A percentile compares a stretch with the other conserved stretches of the same genome.
phyloP scores from a whole-genome alignment of 2,797 vertebrate species.

The Pelobates cultripes region DNA sequence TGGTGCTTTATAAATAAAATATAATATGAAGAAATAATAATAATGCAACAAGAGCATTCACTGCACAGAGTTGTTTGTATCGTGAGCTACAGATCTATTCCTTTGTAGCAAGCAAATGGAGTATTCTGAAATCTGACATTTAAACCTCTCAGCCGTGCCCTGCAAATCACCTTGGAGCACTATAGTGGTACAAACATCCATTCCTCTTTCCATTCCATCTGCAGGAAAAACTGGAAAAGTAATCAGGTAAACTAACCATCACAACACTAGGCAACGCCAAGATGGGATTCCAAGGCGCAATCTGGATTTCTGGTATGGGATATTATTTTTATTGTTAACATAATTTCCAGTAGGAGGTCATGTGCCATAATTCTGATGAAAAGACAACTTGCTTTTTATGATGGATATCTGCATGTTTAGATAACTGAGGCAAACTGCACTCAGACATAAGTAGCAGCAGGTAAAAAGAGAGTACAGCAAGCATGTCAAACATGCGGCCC shows the following conservation, averaged over 20 bases:
- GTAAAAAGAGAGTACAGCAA: no score
- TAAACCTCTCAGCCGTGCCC: conserved; percentile 17
- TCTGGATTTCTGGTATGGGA: neutral
- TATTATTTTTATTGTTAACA: neutral
- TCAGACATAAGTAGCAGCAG: no score
- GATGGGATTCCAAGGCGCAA: neutral
- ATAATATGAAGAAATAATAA: no score
- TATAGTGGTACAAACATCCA: neutral
- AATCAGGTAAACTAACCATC: conserved; percentile 16
- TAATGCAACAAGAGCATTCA: no score
- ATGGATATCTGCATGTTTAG: no score
- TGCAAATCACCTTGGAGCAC: conserved; percentile 18
- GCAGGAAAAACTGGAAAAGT: conserved; percentile 27
- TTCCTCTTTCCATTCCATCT: conserved; percentile 12
- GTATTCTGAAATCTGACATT: neutral
- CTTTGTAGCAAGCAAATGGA: neutral
- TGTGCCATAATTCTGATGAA: no score
- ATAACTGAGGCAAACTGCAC: no score
- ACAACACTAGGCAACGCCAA: neutral
- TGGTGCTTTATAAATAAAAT: no score
- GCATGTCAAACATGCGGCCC: no score
- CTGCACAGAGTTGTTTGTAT: neutral
- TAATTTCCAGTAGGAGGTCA: neutral
- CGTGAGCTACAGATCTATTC: neutral
- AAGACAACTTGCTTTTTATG: no score